Percentiles rank a stretch among this genome's conserved stretches.
Conservation (phyloP, 2,113 vertebrate genomes). For the Callocephalon fimbriatum region DNA sequence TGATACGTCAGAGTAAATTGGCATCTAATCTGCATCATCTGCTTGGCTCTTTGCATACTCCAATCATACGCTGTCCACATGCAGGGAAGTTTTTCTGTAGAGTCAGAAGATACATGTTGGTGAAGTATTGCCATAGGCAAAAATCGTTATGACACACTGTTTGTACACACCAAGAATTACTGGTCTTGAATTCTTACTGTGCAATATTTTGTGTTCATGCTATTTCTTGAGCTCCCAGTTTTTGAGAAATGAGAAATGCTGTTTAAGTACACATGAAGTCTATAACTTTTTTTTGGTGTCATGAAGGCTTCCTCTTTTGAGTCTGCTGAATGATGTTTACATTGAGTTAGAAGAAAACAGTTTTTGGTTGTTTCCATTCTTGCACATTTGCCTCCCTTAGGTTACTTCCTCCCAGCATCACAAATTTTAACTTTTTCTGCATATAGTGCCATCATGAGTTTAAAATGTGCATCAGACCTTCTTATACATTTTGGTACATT, state of each 20-base stretch:
- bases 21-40: not conserved
- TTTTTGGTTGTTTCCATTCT: conserved; percentile 36
- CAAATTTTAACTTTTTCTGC: not conserved
- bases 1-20: not conserved
- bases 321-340: not conserved
- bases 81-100: not conserved
- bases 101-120: not conserved
- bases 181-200: not conserved
- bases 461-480: not conserved
- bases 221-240: not conserved
- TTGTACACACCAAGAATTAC: not conserved
- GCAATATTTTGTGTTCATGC: not conserved
- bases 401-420: not conserved
- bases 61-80: not conserved
- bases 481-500: not conserved
- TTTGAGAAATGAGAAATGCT: not conserved
- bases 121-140: not conserved
- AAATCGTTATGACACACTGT: not conserved
- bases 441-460: not conserved
- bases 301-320: not conserved
- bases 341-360: not conserved
- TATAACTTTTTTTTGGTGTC: not conserved
- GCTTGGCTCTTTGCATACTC: not conserved
- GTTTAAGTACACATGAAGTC: not conserved
- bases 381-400: not conserved